Percentiles rank a stretch among this genome's conserved stretches.
Evolutionary conservation across 2,797 vertebrate species (phyloP).

Genomic region (Karalla daura): DNA sequence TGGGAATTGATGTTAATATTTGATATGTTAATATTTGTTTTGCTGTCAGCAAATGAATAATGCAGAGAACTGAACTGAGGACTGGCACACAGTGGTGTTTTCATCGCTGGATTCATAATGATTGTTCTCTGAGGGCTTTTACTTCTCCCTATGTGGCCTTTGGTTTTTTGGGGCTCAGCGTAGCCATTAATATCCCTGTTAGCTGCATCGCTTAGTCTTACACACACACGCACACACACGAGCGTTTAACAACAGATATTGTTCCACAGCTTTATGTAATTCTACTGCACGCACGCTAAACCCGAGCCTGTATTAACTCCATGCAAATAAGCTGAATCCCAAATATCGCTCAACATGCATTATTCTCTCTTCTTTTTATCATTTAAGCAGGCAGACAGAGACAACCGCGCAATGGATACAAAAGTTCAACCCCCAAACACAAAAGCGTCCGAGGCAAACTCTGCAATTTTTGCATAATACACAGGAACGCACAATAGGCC

Average conservation of each 20-base stretch:
- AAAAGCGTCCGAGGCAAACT: neutral
- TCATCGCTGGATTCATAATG: slow-evolving; percentile 44
- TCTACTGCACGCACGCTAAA: neutral
- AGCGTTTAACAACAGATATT: neutral
- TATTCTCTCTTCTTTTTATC: neutral
- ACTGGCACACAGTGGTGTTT: slow-evolving; percentile 49
- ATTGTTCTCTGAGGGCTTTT: slow-evolving; percentile 66
- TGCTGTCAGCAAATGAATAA: slow-evolving; percentile 75
- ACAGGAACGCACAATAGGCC: neutral
- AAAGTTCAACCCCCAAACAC: neutral
- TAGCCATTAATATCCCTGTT: slow-evolving; percentile 29
- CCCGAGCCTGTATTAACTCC: neutral
- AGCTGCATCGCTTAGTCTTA: slow-evolving; percentile 18
- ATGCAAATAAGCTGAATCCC: neutral
- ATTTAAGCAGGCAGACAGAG: neutral
- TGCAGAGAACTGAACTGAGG: slow-evolving; percentile 61
- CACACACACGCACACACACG: neutral
- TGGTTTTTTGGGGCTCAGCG: slow-evolving; percentile 20
- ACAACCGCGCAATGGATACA: neutral
- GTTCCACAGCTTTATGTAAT: neutral
- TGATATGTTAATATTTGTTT: slow-evolving; percentile 80
- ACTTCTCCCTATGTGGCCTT: slow-evolving; percentile 51
- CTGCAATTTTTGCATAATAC: neutral
- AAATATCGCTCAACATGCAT: slow-evolving; percentile 4
- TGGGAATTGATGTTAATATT: slow-evolving; percentile 75